Conservation (phyloP, 92 coral and sea anemone species). For the Zoanthus sociatus region DNA sequence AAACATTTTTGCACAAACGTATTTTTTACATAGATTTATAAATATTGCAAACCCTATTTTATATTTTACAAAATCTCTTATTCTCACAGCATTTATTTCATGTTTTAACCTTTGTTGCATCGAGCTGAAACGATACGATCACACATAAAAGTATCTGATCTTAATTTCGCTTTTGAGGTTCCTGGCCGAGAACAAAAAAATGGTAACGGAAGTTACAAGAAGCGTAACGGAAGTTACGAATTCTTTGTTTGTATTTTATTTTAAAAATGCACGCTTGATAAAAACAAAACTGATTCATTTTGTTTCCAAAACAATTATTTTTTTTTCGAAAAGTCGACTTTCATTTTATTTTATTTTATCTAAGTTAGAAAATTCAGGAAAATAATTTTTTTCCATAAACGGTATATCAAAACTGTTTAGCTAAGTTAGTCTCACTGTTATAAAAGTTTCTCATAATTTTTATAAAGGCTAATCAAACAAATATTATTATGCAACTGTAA, state of each 20-base stretch:
- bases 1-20: background rate
- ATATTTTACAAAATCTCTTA: background rate
- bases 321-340: background rate
- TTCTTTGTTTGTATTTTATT: conserved; percentile 23
- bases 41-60: background rate
- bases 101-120: conserved; percentile 20
- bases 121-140: background rate
- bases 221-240: conserved; percentile 17
- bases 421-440: conserved; percentile 12
- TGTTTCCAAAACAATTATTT: too few relatives aligned
- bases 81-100: conserved; percentile 31
- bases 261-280: conserved; percentile 8
- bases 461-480: conserved; percentile 10
- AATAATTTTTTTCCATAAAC: background rate
- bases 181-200: conserved; percentile 20
- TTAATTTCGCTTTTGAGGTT: conserved; percentile 5
- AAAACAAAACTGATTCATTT: background rate
- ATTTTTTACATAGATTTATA: conserved; percentile 4
- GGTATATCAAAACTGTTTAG: conserved; percentile 2
- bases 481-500: background rate
- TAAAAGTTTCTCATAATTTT: background rate
- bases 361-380: conserved; percentile 25
- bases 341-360: background rate
- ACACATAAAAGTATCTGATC: background rate
- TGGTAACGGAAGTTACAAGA: conserved; percentile 21